A percentile compares a stretch with the other conserved stretches of the same genome.
Evolutionary conservation across 1,140 invertebrate species (phyloP).

Genomic region (Maniola jurtina): DNA sequence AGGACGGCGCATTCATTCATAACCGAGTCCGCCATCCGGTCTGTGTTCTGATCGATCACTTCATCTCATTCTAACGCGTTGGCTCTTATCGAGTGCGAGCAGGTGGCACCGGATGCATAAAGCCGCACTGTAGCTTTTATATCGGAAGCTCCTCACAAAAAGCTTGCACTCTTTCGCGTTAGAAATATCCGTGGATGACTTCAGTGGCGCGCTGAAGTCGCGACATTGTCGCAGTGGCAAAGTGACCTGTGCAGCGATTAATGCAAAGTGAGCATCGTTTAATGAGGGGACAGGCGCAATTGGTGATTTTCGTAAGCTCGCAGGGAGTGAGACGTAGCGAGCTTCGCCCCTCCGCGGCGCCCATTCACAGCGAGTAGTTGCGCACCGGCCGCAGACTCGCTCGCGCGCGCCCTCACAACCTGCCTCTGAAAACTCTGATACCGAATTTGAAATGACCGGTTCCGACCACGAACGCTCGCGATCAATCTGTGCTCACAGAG

Average conservation of each 20-base stretch:
- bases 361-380: constrained; percentile 68
- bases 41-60: constrained; percentile 65
- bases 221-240: neutral
- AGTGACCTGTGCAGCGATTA: constrained; percentile 1
- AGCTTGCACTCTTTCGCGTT: constrained; percentile 41
- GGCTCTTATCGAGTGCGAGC: constrained; percentile 67
- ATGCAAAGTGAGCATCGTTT: constrained; percentile 41
- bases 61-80: constrained; percentile 74
- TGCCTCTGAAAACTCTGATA: constrained; percentile 44
- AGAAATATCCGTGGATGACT: constrained; percentile 25
- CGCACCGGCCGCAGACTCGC: constrained; percentile 64
- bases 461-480: constrained; percentile 49
- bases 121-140: constrained; percentile 56
- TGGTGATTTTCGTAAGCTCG: constrained; percentile 74
- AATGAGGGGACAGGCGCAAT: constrained; percentile 66
- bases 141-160: constrained; percentile 69
- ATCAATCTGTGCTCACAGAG: constrained; percentile 47
- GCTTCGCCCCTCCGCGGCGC: constrained; percentile 74
- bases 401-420: constrained; percentile 61
- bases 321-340: constrained; percentile 60
- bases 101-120: constrained; percentile 69
- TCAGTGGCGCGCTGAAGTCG: neutral
- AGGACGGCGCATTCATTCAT: constrained; percentile 74
- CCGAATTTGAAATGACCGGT: constrained; percentile 60
- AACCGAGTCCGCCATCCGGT: constrained; percentile 76